phyloP scores from a whole-genome alignment of 2,113 vertebrate species.

The Trichomycterus rosablanca region DNA sequence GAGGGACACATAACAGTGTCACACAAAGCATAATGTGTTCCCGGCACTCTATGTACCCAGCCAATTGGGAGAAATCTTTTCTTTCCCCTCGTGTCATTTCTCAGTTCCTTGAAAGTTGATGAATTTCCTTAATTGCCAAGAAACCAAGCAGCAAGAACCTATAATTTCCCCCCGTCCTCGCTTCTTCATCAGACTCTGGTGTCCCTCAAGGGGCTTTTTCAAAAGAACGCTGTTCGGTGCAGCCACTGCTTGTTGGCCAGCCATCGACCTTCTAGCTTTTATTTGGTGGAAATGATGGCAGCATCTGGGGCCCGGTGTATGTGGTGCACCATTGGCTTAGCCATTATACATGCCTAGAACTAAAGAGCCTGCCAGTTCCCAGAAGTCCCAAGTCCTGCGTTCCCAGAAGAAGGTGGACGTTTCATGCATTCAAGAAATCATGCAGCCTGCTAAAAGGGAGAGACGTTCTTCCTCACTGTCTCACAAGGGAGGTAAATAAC shows the following conservation, averaged over 20 bases:
- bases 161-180: slow-evolving; percentile 26
- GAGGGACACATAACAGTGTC: slow-evolving; percentile 40
- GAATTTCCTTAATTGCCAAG: slow-evolving; percentile 45
- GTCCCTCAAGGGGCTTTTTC: slow-evolving; percentile 39
- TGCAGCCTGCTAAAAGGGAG: too few relatives aligned
- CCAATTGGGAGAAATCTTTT: slow-evolving; percentile 28
- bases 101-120: slow-evolving; percentile 46
- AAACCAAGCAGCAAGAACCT: slow-evolving; percentile 40
- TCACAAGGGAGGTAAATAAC: slow-evolving; percentile 52
- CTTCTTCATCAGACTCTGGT: slow-evolving; percentile 33
- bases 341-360: slow-evolving; percentile 52
- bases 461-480: slow-evolving; percentile 47
- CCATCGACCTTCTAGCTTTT: slow-evolving; percentile 43
- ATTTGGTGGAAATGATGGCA: slow-evolving; percentile 63
- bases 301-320: slow-evolving; percentile 56
- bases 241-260: slow-evolving; percentile 51
- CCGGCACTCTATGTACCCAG: slow-evolving; percentile 16
- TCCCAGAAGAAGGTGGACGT: slow-evolving; percentile 61
- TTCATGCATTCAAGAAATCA: slow-evolving; percentile 63
- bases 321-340: slow-evolving; percentile 54
- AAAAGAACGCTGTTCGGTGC: slow-evolving; percentile 48
- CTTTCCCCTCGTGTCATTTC: slow-evolving; percentile 24
- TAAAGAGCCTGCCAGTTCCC: slow-evolving; percentile 65
- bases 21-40: slow-evolving; percentile 47
- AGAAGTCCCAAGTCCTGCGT: slow-evolving; percentile 56